Base-by-base conservation (phyloP, 2,797 vertebrate genomes). In the Philypnodon macrostomus region DNA sequence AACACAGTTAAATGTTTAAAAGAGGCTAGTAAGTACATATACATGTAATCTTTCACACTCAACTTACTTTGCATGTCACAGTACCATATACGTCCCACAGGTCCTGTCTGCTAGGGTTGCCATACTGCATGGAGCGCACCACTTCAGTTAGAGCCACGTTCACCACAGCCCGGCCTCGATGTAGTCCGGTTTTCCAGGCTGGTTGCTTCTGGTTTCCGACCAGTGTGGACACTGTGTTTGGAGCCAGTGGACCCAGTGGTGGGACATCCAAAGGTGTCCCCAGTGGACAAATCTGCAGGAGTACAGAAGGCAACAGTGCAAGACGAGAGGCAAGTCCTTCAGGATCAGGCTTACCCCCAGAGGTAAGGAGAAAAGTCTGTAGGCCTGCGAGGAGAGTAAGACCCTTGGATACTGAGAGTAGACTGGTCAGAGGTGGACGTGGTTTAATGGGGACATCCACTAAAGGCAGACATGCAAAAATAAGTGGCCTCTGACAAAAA, bases 121-220 rank as follows among this genome's bases (percentile, higher is more conserved):
- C 91, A 29, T 96, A 96, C 60, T 98, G 95, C 91, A 94, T 93
- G 24, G 93, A 96, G 47, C 91, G 93, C 36, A 97, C 93, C 5
- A 91, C 93, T 85, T 98, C 96, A 5, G 75, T 81, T 63, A 98
- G 85, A 5, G 87, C 87, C 32, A 95, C 81, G 0, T 84, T 93
- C 34, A 98, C 92, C 29, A 90, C 84, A 17, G 94, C 90, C 45
- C 93, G 93, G 38, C 95, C 95, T 26, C 90, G 91, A 65, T 95
- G 91, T 0, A 77, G 47, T 47, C 86, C 89, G 15, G 87, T 85
- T 81, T 92, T 96, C 96, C 96, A 98, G 4, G 92, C 91, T 0
- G 92, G 94, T 38, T 93, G 93, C 57, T 93, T 96, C 78, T 91
- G 92, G 57, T 73, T 83, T 36, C 86, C 80, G 36, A 73, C 46